Percentiles rank a stretch among this genome's conserved stretches.
These are phyloP conservation scores for Macrotis lagotis DNA, from an alignment of 2,113 vertebrate species.

Conservation along the genomic window DNA sequence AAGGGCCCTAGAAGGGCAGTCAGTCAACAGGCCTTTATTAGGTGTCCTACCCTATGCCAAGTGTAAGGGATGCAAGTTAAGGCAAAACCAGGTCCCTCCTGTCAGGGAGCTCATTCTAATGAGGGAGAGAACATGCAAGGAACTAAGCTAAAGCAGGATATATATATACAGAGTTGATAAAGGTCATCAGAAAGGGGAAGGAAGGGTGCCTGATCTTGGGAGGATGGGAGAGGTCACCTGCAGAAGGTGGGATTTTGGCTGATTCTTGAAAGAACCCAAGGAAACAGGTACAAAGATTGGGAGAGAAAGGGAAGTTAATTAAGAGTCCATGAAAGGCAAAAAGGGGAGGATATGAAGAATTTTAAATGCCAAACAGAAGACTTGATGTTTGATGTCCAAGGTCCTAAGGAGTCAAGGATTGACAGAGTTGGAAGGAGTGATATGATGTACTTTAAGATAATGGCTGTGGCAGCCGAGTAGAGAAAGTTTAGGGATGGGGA, in stretches of 20 bases:
- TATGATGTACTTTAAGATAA: neutral
- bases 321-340: neutral
- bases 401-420: neutral
- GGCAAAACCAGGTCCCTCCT: neutral
- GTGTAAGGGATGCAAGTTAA: neutral
- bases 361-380: neutral
- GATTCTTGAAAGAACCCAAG: neutral
- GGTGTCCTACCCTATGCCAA: neutral
- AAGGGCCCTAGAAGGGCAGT: neutral
- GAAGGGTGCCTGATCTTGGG: fast-evolving
- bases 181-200: neutral
- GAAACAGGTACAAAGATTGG: neutral
- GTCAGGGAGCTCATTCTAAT: neutral
- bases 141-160: neutral
- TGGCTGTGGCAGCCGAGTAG: neutral
- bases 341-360: neutral
- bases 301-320: neutral
- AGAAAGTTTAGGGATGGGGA: neutral
- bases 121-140: neutral
- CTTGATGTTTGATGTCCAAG: neutral
- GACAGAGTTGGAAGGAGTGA: neutral
- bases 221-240: neutral
- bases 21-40: neutral
- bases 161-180: neutral
- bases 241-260: neutral